phyloP scores from a whole-genome alignment of 2,797 vertebrate genomes.

The Moxostoma hubbsi region DNA sequence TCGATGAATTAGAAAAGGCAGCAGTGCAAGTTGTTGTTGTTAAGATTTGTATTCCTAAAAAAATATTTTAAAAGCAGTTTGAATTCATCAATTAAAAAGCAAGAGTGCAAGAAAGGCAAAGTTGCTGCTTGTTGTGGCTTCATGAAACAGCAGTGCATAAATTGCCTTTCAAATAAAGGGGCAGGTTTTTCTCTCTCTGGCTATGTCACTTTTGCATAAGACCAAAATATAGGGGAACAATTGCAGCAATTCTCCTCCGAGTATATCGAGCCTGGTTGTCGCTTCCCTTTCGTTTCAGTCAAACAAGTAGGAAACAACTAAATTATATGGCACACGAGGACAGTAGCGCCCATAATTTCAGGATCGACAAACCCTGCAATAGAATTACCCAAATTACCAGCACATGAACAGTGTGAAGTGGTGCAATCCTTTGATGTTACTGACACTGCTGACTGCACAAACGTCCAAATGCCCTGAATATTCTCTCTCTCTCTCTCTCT shows the following conservation, averaged over 20 bases:
- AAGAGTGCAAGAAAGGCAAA: conserved; percentile 46
- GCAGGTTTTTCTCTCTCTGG: conserved; percentile 46
- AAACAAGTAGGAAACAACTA: conserved; percentile 78
- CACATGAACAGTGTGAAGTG: conserved; percentile 69
- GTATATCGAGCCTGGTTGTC: conserved; percentile 63
- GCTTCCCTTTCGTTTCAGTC: conserved; percentile 77
- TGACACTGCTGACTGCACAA: conserved; percentile 50
- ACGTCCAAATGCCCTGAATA: conserved; percentile 9
- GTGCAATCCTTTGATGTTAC: conserved; percentile 65
- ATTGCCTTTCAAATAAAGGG: conserved; percentile 47
- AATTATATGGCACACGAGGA: conserved; percentile 82
- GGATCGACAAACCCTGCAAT: conserved; percentile 78
- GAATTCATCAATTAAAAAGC: conserved; percentile 28
- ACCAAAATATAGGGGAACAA: conserved; percentile 68
- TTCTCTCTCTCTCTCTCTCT: conserved; percentile 14
- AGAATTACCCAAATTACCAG: conserved; percentile 84
- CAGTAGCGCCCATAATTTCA: conserved; percentile 80
- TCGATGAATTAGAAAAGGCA: too few species aligned
- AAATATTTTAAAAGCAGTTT: neutral
- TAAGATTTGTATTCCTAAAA: too few species aligned
- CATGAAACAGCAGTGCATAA: conserved; percentile 54
- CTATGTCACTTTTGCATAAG: conserved; percentile 66
- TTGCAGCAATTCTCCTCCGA: conserved; percentile 60
- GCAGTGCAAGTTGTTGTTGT: too few species aligned
- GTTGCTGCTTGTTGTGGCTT: conserved; percentile 46